A percentile compares a stretch with the other conserved stretches of the same genome.
Conservation (phyloP, 2,113 vertebrate species). For the Ibidorhyncha struthersii region DNA sequence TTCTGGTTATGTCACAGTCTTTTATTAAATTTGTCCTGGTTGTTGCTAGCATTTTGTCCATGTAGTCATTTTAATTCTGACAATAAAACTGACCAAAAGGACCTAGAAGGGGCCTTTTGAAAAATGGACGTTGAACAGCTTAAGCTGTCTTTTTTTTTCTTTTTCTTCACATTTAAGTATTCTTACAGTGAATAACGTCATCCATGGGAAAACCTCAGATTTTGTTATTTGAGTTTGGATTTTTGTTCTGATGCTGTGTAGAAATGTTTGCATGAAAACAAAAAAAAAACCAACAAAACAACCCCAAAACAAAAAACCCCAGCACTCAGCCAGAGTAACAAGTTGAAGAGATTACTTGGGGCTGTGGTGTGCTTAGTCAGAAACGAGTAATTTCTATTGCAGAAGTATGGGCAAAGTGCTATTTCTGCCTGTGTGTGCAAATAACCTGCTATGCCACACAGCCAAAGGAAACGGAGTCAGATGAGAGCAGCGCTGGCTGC, state of each 20-base stretch:
- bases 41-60: neutral
- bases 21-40: conserved; percentile 22
- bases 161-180: neutral
- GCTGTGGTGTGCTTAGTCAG: neutral
- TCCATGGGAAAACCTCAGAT: neutral
- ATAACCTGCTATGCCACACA: neutral
- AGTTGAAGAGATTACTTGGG: neutral
- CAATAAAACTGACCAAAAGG: neutral
- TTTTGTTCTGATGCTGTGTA: neutral
- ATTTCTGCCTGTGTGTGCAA: neutral
- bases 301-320: neutral
- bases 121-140: neutral
- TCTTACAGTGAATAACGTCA: neutral
- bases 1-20: conserved; percentile 2
- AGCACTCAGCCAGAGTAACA: neutral
- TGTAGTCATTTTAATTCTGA: neutral
- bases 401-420: neutral
- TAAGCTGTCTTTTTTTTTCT: neutral
- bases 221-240: neutral
- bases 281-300: no score
- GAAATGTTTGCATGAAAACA: neutral
- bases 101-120: neutral
- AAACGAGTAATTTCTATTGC: neutral
- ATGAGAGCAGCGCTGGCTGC: neutral
- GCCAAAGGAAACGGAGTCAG: neutral